Base-by-base conservation (phyloP, 1,140 invertebrate genomes). In the Whitmania pigra region DNA sequence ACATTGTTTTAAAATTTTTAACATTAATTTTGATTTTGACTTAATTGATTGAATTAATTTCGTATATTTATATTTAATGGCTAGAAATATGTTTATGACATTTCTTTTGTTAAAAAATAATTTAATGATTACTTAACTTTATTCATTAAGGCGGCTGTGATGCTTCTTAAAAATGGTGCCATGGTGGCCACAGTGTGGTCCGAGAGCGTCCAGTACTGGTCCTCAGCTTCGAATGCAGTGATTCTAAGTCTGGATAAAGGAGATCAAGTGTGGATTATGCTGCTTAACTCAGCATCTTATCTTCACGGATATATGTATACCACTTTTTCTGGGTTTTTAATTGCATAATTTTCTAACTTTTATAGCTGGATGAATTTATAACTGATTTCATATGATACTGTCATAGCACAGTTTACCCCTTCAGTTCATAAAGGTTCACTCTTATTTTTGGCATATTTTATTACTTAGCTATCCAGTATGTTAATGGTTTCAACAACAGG, bases 271-370 rank as follows among this genome's bases (percentile, higher is more conserved):
- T 80, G 80, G 80, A 76, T 79, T 67, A 74, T 78, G 55, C 71
- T 77, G 40, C 76, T 79, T 11, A 72, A 76, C 69, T 73, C 76
- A 0, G 79, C 80, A 0, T 76, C 80, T 17, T 78, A 75, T 69
- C 75, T 81, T 27, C 78, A 80, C 75, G 80, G 80, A 27, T 81
- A 80, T 76, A 81, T 82, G 80, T 82, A 82, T 71, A 76, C 79
- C 20, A 79, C 78, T 18, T 82, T 81, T 72, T 81, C 80, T 71
- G 80, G 80, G 22, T 76, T 77, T 71, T 72, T 78, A 15, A 76
- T 82, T 49, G 80, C 80, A 75, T 53, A 74, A 54, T 25, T 27
- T 63, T 4, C 31, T 36, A 36, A 6, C 2, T 36, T 36, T 36
- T 36, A 36, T 2, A 36, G 6, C 2, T 36, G 31, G 6, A 36